Base-by-base conservation (phyloP, 2,888 invertebrate species). In the Cephus pygmeus region DNA sequence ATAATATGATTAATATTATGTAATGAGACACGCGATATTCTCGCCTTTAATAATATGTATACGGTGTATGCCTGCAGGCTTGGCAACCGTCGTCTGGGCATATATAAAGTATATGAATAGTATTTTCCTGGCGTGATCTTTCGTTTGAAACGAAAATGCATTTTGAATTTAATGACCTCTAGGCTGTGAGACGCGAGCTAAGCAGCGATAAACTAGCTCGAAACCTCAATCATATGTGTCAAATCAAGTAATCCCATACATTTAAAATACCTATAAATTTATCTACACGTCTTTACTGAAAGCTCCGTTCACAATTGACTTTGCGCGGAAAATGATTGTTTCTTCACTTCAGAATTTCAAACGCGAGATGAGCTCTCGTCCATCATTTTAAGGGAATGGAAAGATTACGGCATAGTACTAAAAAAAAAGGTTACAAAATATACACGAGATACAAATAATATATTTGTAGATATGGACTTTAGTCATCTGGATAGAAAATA, bases 151-250 rank as follows among this genome's bases (percentile, higher is more conserved):
- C 85, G 83, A 84, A 79, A 81, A 82, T 73, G 77, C 69, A 83
- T 68, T 34, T 34, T 82, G 81, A 82, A 85, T 87, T 76, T 82
- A 89, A 90, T 89, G 87, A 90, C 88, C 86, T 88, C 86, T 90
- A 90, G 90, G 90, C 90, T 90, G 90, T 90, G 90, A 90, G 90
- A 90, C 86, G 88, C 88, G 89, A 90, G 89, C 88, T 88, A 89
- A 88, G 88, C 89, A 88, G 87, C 88, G 87, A 86, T 84, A 85
- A 85, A 88, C 85, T 89, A 89, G 89, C 90, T 90, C 90, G 88
- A 90, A 86, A 90, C 90, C 90, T 90, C 89, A 90, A 90, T 90
- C 89, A 88, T 88, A 88, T 90, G 90, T 90, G 90, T 90, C 90
- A 90, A 90, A 90, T 90, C 88, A 90, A 88, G 83, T 87, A 87